Evolutionary conservation across 2,888 invertebrate species (phyloP), one percentile per base, ranked within the genome.

Genomic region (Pterobdella sp.): DNA sequence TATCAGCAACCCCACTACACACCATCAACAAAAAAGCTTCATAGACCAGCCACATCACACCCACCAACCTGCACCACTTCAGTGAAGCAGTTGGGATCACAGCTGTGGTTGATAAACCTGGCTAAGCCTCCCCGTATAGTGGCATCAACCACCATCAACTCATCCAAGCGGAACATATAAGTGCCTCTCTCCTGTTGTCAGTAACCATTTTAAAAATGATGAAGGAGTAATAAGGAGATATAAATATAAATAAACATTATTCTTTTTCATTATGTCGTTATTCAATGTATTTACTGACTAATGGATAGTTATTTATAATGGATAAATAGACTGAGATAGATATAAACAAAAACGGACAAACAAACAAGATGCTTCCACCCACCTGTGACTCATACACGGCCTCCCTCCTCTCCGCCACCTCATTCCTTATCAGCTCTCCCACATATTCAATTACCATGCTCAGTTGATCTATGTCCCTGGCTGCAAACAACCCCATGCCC

Each of bases 391-490:
- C 94, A 83, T 99, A 98, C 81, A 92, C 89, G 83, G 94, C 94
- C 85, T 99, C 98, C 73, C 97, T 88, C 74, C 91, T 88, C 84
- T 99, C 96, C 0, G 96, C 93, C 26, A 86, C 84, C 85, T 99
- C 97, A 42, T 93, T 92, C 75, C 98, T 88, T 78, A 99, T 99
- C 72, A 97, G 90, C 86, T 98, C 96, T 7, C 98, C 99, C 80
- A 97, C 96, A 84, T 99, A 99, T 84, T 99, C 98, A 77, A 99
- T 99, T 75, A 99, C 94, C 96, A 98, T 98, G 0, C 96, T 95
- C 84, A 97, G 94, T 84, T 94, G 95, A 83, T 98, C 97, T 77
- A 99, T 87, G 85, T 98, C 98, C 67, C 94, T 88, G 0, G 96
- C 95, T 31, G 98, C 97, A 85, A 95, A 99, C 79, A 99, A 85